Evolutionary conservation across 2,797 vertebrate genomes (phyloP), one percentile per base, ranked within the genome.

Genomic region (Enteromius viviparus): DNA sequence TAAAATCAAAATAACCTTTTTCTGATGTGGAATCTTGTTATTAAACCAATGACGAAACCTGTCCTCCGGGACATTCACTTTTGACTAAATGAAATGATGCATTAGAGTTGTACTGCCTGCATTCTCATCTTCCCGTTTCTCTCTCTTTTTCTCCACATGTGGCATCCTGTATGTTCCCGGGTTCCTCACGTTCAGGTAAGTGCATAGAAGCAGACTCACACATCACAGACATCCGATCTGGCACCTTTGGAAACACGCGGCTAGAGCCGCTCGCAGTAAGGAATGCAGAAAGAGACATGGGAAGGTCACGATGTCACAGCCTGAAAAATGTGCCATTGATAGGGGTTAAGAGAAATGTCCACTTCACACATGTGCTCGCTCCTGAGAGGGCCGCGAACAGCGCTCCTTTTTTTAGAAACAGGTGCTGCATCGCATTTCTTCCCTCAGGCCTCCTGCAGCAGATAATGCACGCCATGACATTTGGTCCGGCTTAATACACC

Each of bases 401-500:
- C 17, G 40, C 62, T 70, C 37, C 75, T 49, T 70, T 81, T 66
- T 88, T 86, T 76, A 85, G 82, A 81, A 84, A 49, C 76, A 86
- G 55, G 51, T 84, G 75, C 87, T 84, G 82, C 83, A n/a, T 62
- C 40, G 85, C 71, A 80, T 66, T 82, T 62, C 65, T 53, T 40
- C 70, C 84, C 64, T 53, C 68, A 81, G 86, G 84, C 72, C 82
- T 80, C 69, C 62, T 65, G 83, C 79, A 72, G 66, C 55, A 85
- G 79, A 83, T 86, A 82, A 84, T 85, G 66, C 82, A 79, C 78
- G 81, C 76, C 82, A 85, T 87, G 87, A 82, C 85, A 84, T 88
- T 88, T 87, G 83, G 81, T 85, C 87, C 76, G 81, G 70, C 84
- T 88, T 87, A 88, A 88, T 86, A 83, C 69, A 85, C 87, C 84